A percentile compares a stretch with the other conserved stretches of the same genome.
Conservation (phyloP, 1,140 invertebrate species). For the Scaptomyza hsui region DNA sequence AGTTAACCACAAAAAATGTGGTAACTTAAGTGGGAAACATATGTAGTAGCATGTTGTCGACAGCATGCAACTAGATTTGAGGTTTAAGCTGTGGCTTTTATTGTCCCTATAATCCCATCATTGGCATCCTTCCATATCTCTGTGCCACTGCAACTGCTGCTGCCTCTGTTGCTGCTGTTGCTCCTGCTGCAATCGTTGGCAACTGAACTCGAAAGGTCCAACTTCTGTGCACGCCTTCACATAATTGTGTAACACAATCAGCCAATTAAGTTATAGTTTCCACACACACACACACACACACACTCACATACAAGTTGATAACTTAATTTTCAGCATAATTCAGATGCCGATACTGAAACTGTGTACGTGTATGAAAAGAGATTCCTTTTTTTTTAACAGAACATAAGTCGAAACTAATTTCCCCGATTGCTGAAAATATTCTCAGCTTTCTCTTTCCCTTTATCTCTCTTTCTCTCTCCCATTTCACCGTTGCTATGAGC, state of each 20-base stretch:
- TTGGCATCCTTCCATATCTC: conserved; percentile 9
- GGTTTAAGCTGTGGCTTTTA: not conserved
- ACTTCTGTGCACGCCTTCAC: conserved; percentile 18
- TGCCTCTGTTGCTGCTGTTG: not conserved
- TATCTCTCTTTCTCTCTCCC: no score
- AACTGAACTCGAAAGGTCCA: conserved; percentile 19
- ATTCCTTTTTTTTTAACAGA: conserved; percentile 3
- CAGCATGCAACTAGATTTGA: not conserved
- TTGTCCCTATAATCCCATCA: not conserved
- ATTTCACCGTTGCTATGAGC: no score
- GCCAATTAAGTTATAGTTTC: conserved; percentile 56
- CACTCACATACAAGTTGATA: conserved; percentile 48
- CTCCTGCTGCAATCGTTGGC: not conserved
- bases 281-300: not conserved
- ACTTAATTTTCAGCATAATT: conserved; percentile 58
- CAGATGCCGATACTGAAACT: conserved; percentile 39
- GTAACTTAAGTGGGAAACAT: not conserved
- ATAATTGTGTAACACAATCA: conserved; percentile 69
- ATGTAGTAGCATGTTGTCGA: not conserved
- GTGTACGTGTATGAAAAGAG: conserved; percentile 12
- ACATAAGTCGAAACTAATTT: conserved; percentile 52
- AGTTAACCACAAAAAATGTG: not conserved
- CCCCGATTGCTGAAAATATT: conserved; percentile 27
- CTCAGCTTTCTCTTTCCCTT: not conserved
- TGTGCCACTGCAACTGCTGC: not conserved